Evolutionary conservation across 1,140 invertebrate species (phyloP).

Genomic region (Drosophila pseudoobscura): DNA sequence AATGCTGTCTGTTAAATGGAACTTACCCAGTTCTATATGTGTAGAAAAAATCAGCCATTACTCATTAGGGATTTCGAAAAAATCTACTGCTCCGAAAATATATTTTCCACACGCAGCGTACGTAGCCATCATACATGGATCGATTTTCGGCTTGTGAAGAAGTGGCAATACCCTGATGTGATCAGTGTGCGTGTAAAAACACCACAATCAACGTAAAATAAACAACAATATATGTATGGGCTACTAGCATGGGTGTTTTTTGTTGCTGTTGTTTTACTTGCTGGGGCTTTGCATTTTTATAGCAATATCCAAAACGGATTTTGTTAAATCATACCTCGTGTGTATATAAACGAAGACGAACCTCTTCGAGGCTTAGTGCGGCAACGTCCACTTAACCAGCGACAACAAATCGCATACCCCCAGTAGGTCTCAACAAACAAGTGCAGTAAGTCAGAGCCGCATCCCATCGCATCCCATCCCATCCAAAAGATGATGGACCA

Average conservation of each 20-base stretch:
- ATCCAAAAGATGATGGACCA: background rate
- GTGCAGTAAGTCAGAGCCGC: constrained; percentile 36
- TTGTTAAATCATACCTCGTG: constrained; percentile 77
- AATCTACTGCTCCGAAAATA: too few relatives aligned
- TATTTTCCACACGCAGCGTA: too few relatives aligned
- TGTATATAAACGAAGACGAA: constrained; percentile 80
- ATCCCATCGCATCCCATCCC: constrained; percentile 1
- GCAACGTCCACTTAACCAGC: constrained; percentile 74
- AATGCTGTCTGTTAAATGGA: too few relatives aligned
- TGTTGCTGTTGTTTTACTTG: constrained; percentile 46
- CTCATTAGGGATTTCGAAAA: too few relatives aligned
- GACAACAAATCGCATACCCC: constrained; percentile 39
- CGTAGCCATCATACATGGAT: too few relatives aligned
- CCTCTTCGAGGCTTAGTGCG: constrained; percentile 72
- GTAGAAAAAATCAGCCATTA: too few relatives aligned
- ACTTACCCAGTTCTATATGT: too few relatives aligned
- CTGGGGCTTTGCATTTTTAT: constrained; percentile 77
- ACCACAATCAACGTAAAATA: constrained; percentile 50
- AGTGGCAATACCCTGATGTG: constrained; percentile 36
- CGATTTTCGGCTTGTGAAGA: constrained; percentile 5
- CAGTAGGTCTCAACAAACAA: constrained; percentile 29
- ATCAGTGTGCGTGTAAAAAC: constrained; percentile 50
- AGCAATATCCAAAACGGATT: constrained; percentile 75
- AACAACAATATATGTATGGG: constrained; percentile 53
- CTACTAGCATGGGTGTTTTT: constrained; percentile 40